phyloP scores from a whole-genome alignment of 1,140 invertebrate genomes.

The Diuraphis noxia region DNA sequence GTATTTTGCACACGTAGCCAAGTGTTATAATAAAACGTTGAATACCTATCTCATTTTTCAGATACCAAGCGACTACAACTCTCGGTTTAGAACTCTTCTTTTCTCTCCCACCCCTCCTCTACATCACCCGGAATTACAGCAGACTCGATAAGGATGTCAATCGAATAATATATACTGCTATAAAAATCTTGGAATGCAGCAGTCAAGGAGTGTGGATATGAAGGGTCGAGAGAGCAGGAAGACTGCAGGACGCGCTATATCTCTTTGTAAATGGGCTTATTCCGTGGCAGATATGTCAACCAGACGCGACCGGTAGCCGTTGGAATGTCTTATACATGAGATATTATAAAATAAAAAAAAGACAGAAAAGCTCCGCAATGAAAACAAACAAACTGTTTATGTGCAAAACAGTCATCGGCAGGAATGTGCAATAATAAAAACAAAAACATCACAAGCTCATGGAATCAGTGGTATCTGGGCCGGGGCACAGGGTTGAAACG shows the following conservation, averaged over 20 bases:
- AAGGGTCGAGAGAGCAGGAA: neutral
- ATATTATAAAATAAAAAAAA: neutral
- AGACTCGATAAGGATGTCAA: neutral
- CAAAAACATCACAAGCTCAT: neutral
- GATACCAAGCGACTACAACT: neutral
- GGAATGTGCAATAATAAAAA: conserved; percentile 3
- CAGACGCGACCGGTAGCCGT: neutral
- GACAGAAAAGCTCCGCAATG: neutral
- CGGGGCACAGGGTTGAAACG: too few relatives aligned
- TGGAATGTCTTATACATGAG: neutral
- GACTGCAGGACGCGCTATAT: neutral
- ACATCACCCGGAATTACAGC: neutral
- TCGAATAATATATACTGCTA: neutral
- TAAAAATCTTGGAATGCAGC: neutral
- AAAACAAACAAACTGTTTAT: neutral
- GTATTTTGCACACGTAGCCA: neutral
- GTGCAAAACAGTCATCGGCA: neutral
- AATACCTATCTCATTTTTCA: neutral
- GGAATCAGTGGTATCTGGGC: too few relatives aligned
- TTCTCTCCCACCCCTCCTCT: accelerated
- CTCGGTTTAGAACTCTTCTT: neutral
- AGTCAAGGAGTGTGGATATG: neutral
- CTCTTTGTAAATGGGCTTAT: neutral
- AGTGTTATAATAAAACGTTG: neutral
- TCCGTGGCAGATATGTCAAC: neutral